Evolutionary conservation across 2,888 invertebrate species (phyloP).

Genomic region (Coenonympha arcania): DNA sequence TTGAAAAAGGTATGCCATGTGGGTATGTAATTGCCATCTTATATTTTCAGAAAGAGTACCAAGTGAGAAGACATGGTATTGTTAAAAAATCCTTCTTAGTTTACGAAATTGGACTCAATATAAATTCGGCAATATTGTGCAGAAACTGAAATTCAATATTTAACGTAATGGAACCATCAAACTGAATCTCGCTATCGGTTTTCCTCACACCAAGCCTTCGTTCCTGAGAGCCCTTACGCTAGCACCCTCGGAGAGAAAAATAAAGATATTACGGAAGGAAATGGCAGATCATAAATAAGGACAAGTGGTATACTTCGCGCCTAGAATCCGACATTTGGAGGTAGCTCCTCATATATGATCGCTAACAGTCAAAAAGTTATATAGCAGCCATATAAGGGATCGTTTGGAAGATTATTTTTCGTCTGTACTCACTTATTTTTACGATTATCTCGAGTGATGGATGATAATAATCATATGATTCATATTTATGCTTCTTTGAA

Average conservation of each 20-base stretch:
- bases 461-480: neutral
- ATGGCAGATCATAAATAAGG: conserved; percentile 57
- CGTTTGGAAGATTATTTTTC: conserved; percentile 22
- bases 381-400: conserved; percentile 18
- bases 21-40: too few species aligned
- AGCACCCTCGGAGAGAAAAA: conserved; percentile 33
- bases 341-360: conserved; percentile 29
- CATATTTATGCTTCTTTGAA: neutral
- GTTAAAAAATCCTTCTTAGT: too few species aligned
- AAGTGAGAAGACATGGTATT: too few species aligned
- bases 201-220: conserved; percentile 25
- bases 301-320: conserved; percentile 43
- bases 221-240: conserved; percentile 33
- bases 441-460: conserved; percentile 16
- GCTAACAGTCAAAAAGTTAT: conserved; percentile 24
- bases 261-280: conserved; percentile 52
- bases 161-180: conserved; percentile 18
- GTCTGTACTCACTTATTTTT: conserved; percentile 23
- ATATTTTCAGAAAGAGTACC: too few species aligned
- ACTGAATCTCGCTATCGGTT: conserved; percentile 20
- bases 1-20: too few species aligned
- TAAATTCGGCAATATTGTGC: too few species aligned
- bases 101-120: too few species aligned
- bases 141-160: too few species aligned
- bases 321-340: conserved; percentile 33